Base-by-base conservation (phyloP, 2,888 invertebrate genomes). In the Augiades crinisus region DNA sequence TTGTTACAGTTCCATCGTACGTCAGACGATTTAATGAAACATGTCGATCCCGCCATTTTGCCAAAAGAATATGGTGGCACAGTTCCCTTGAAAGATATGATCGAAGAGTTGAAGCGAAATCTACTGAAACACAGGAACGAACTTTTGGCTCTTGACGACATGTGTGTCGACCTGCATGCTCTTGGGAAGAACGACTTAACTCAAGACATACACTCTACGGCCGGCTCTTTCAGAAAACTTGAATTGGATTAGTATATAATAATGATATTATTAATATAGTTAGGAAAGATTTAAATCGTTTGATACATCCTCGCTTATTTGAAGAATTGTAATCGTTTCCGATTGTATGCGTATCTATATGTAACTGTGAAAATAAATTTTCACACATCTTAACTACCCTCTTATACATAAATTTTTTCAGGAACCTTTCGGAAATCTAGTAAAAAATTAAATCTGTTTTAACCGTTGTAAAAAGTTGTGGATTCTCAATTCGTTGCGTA, bases 61-160 rank as follows among this genome's bases (percentile, higher is more conserved):
- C 97, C 97, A 0, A 94, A 94, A 75, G 97, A 97, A 79, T 97
- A 96, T 70, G 97, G 97, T 5, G 97, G 97, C n/a, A 93, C 93
- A 13, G 91, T 95, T 13, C 95, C 96, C 12, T 81, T 96, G 45
- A 90, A 90, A 19, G 95, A 96, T 45, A 96, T 97, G 95, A 94
- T 96, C 56, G 93, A 94, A 76, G 92, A 92, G 67, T 91, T 95
- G 57, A 95, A 95, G 71, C 80, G 87, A 27, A 91, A 91, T 47
- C 78, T 95, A 36, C 77, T 92, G 53, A 92, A 92, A 57, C 92
- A 91, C 53, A 91, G 94, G 61, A 91, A 93, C 17, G 91, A 92
- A 8, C 82, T 95, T 38, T 76, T 95, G 44, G 93, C 94, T 5
- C 81, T 95, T 55, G 95, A 95, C 65, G 93, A 94, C 13, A 94